Percentiles rank a stretch among this genome's conserved stretches.
These are phyloP conservation scores for Cygnus atratus DNA, from an alignment of 2,113 vertebrate species.

Conservation along the genomic window DNA sequence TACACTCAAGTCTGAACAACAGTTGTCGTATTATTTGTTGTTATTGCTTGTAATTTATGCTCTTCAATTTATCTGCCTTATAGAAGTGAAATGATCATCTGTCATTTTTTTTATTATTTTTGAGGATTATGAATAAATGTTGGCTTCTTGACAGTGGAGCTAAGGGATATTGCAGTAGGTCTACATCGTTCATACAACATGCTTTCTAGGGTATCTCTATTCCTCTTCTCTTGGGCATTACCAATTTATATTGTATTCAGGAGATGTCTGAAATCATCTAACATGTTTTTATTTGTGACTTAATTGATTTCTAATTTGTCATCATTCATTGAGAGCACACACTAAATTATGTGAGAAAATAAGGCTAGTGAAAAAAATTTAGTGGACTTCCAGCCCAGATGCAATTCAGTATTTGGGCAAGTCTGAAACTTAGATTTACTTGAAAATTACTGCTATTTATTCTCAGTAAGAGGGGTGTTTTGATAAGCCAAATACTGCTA, in stretches of 20 bases:
- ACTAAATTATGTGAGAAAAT: background rate
- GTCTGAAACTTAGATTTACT: background rate
- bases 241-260: background rate
- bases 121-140: background rate
- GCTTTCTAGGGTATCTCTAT: background rate
- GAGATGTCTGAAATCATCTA: background rate
- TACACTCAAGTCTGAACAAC: background rate
- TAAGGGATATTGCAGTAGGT: background rate
- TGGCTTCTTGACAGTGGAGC: background rate
- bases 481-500: background rate
- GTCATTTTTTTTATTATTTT: background rate
- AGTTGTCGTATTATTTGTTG: background rate
- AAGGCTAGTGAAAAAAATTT: background rate
- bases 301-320: background rate
- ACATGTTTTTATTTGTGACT: background rate
- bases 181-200: background rate
- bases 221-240: background rate
- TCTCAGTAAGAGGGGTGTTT: background rate
- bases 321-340: background rate
- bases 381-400: background rate
- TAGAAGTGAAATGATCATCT: background rate
- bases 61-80: background rate
- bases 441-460: conserved; percentile 7
- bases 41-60: background rate
- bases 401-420: background rate